Evolutionary conservation across 2,888 invertebrate genomes (phyloP).

Genomic region (Synergus umbraculus): DNA sequence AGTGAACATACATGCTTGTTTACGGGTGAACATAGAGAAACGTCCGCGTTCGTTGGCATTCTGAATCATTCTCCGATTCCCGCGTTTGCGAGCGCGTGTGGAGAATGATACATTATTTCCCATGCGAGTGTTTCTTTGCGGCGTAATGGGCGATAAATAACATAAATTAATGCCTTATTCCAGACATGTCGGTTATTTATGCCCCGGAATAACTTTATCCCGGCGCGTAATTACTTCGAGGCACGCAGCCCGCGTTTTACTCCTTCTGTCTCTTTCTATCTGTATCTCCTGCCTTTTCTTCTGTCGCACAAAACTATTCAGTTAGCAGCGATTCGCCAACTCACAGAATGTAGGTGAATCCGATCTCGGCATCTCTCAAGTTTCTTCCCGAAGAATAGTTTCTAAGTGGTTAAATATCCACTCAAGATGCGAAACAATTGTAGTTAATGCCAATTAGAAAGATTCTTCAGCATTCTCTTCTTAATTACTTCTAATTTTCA

Average conservation of each 20-base stretch:
- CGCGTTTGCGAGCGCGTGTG: conserved; percentile 70
- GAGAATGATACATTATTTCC: conserved; percentile 77
- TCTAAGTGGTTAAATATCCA: conserved; percentile 13
- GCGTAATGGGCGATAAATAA: conserved; percentile 77
- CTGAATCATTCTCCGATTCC: conserved; percentile 71
- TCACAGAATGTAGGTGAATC: conserved; percentile 55
- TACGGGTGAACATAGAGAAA: conserved; percentile 39
- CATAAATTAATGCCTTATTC: conserved; percentile 77
- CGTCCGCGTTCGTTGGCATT: conserved; percentile 68
- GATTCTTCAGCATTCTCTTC: conserved; percentile 8
- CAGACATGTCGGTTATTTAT: conserved; percentile 76
- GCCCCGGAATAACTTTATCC: conserved; percentile 76
- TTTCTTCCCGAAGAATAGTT: conserved; percentile 13
- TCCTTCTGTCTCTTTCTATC: conserved; percentile 46
- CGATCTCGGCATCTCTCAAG: conserved; percentile 40
- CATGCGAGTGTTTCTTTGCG: conserved; percentile 75
- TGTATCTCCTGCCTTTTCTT: conserved; percentile 41
- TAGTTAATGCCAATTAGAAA: conserved; percentile 13
- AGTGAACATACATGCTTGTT: conserved; percentile 19
- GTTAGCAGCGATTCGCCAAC: conserved; percentile 36
- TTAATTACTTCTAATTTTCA: conserved; percentile 11
- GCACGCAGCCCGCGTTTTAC: conserved; percentile 71
- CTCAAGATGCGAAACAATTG: neutral
- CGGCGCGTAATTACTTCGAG: conserved; percentile 75
- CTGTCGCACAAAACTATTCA: conserved; percentile 30